These are phyloP conservation scores for Anas platyrhynchos DNA, from an alignment of 2,113 vertebrate species.

Conservation along the genomic window DNA sequence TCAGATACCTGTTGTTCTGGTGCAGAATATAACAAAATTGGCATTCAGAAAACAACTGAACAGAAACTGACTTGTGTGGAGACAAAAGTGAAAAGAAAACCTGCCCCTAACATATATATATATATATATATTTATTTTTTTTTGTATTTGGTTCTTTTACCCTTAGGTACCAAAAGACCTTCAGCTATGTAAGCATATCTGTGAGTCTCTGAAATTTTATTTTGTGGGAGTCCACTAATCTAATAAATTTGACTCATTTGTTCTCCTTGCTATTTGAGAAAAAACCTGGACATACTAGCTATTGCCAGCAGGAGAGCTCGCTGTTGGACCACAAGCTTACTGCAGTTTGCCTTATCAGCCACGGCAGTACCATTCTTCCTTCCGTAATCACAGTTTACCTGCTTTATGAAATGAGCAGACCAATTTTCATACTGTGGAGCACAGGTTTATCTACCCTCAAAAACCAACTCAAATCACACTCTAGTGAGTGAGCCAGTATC, in stretches of 20 bases:
- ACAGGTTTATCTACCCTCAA: background rate
- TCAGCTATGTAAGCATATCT: background rate
- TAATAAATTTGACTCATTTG: background rate
- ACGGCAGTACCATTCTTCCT: background rate
- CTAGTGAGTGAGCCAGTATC: too few relatives aligned
- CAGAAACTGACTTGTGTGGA: background rate
- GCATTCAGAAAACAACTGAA: background rate
- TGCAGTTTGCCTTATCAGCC: background rate
- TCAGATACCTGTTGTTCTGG: conserved; percentile 29
- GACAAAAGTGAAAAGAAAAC: background rate
- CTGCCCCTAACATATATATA: background rate
- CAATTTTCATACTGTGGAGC: background rate
- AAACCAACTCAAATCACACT: background rate
- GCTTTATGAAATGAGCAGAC: background rate
- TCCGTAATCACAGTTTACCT: background rate
- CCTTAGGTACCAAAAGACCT: background rate
- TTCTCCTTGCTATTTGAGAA: background rate
- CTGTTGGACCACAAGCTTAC: background rate
- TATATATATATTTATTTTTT: background rate
- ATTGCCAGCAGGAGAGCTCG: background rate
- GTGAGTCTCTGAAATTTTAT: background rate
- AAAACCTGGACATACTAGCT: background rate
- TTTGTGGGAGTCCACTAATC: background rate
- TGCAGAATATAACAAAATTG: background rate
- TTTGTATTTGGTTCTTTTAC: background rate